A percentile compares a stretch with the other conserved stretches of the same genome.
phyloP scores from a whole-genome alignment of 2,888 invertebrate genomes.

The Marronus borbonicus region DNA sequence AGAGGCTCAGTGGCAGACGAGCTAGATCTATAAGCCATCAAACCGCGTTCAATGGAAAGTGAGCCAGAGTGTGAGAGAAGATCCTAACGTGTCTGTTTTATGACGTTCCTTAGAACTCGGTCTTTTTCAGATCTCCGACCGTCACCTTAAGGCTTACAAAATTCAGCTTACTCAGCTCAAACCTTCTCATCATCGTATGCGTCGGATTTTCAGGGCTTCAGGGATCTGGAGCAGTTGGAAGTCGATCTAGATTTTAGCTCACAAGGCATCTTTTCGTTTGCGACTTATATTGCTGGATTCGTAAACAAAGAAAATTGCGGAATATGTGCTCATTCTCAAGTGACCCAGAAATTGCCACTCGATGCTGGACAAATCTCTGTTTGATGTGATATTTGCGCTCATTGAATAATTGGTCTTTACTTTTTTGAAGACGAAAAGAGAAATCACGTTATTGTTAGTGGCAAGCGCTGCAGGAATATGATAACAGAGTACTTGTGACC shows the following conservation, averaged over 20 bases:
- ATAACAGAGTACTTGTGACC: not conserved
- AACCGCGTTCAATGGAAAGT: not conserved
- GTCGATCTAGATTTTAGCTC: conserved; percentile 5
- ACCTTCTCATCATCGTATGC: not conserved
- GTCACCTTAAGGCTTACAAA: conserved; percentile 33
- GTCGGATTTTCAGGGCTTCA: conserved; percentile 1
- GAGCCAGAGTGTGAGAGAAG: not conserved
- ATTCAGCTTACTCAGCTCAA: not conserved
- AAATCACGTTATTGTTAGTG: conserved; percentile 14
- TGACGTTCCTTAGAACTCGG: conserved; percentile 14
- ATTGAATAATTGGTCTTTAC: too few species aligned
- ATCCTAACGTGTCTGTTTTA: not conserved
- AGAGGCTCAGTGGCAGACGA: not conserved
- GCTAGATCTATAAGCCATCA: too few species aligned
- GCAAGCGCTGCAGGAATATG: conserved; percentile 2
- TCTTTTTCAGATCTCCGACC: conserved; percentile 5
- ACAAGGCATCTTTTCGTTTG: not conserved
- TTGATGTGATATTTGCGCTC: not conserved
- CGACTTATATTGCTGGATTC: not conserved
- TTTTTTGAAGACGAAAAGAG: conserved; percentile 14
- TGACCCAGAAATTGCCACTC: not conserved
- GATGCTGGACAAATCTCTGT: not conserved
- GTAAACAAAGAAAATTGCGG: not conserved
- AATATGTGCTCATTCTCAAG: not conserved
- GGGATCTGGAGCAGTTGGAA: conserved; percentile 20